Evolutionary conservation across 1,140 invertebrate genomes (phyloP).

Genomic region (Brachionus angularis): DNA sequence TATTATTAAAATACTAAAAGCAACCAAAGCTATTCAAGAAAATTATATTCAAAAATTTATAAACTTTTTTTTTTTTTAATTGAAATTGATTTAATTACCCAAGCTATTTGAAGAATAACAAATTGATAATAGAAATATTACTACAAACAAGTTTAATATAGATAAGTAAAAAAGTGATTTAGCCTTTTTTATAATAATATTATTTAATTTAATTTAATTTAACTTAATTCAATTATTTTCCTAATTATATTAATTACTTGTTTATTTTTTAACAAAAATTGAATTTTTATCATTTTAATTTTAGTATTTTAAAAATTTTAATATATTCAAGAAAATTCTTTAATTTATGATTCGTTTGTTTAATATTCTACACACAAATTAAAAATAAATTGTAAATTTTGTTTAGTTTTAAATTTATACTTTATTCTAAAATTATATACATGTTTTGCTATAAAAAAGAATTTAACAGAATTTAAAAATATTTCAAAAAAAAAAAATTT

Average conservation of each 20-base stretch:
- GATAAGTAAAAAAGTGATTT: slow-evolving; percentile 18
- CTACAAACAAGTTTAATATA: background rate
- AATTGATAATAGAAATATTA: background rate
- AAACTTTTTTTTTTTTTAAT: background rate
- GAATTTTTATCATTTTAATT: background rate
- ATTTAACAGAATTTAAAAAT: too few relatives aligned
- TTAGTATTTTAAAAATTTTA: background rate
- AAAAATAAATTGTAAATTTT: too few relatives aligned
- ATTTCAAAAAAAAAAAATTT: too few relatives aligned
- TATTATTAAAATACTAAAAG: slow-evolving; percentile 18
- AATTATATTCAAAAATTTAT: too few relatives aligned
- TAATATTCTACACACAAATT: too few relatives aligned
- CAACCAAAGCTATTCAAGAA: background rate
- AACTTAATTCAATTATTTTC: background rate
- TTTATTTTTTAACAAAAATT: slow-evolving; percentile 2
- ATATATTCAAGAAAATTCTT: too few relatives aligned
- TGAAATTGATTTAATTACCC: slow-evolving; percentile 4
- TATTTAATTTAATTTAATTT: background rate
- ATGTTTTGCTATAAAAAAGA: too few relatives aligned
- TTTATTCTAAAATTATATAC: too few relatives aligned
- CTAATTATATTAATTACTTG: background rate
- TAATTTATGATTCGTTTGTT: too few relatives aligned
- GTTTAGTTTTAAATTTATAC: too few relatives aligned
- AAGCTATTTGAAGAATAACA: slow-evolving; percentile 1
- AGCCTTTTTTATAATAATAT: too few relatives aligned